Evolutionary conservation across 1,140 invertebrate species (phyloP).

Genomic region (Drosophila neocordata): DNA sequence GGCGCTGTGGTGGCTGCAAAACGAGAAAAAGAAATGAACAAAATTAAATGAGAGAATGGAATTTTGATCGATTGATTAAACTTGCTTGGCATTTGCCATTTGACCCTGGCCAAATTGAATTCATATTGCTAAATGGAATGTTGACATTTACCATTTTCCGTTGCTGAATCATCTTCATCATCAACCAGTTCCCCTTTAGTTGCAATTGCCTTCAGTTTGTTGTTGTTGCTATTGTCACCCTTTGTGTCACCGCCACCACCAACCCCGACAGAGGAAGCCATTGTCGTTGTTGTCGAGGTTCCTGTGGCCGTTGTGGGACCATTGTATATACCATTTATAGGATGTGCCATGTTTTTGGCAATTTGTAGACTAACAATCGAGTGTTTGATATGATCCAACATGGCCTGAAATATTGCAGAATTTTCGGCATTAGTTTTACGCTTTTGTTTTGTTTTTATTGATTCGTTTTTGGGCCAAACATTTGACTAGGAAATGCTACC

Average conservation of each 20-base stretch:
- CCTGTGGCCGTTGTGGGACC: conserved; percentile 81
- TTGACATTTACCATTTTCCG: conserved; percentile 73
- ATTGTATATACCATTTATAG: conserved; percentile 92
- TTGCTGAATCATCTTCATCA: conserved; percentile 77
- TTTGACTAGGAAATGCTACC: background rate
- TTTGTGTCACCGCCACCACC: conserved; percentile 37
- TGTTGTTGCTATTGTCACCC: conserved; percentile 8
- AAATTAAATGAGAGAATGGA: conserved; percentile 8
- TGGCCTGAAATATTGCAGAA: conserved; percentile 85
- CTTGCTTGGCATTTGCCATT: conserved; percentile 18
- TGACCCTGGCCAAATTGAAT: conserved; percentile 30
- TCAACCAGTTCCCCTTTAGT: conserved; percentile 46
- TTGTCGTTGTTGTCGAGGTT: conserved; percentile 32
- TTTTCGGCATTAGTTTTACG: background rate
- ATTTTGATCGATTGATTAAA: conserved; percentile 13
- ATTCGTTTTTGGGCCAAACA: conserved; percentile 5
- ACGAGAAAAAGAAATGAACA: conserved; percentile 1
- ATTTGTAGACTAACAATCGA: conserved; percentile 98
- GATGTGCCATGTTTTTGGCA: conserved; percentile 96
- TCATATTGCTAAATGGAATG: background rate
- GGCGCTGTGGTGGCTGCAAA: conserved; percentile 73
- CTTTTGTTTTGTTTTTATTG: conserved; percentile 1
- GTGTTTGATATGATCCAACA: conserved; percentile 97
- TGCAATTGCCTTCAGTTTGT: conserved; percentile 16
- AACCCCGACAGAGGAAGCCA: conserved; percentile 35